These are phyloP conservation scores for Argyresthia albistria DNA, from an alignment of 2,888 invertebrate genomes.

Conservation along the genomic window DNA sequence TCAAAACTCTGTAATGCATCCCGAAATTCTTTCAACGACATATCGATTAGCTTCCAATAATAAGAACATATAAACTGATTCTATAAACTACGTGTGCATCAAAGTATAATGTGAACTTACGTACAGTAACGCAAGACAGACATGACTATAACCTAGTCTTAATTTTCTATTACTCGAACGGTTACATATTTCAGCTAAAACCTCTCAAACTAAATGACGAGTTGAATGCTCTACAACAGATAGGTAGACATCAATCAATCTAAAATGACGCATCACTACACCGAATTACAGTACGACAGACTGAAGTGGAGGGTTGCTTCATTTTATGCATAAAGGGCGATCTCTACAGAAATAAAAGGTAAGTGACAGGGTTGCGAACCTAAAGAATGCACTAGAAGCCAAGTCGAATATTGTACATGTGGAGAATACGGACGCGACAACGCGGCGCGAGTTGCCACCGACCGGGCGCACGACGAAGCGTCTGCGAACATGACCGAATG, in stretches of 20 bases:
- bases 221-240: conserved; percentile 33
- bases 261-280: neutral
- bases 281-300: too few relatives aligned
- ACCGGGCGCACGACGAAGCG: conserved; percentile 25
- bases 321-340: neutral
- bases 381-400: conserved; percentile 55
- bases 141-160: conserved; percentile 60
- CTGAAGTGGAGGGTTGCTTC: too few relatives aligned
- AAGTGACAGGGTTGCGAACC: conserved; percentile 52
- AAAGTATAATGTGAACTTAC: conserved; percentile 65
- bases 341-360: conserved; percentile 46
- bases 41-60: conserved; percentile 59
- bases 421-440: conserved; percentile 53
- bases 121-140: conserved; percentile 57
- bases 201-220: conserved; percentile 34
- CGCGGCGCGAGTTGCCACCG: conserved; percentile 23
- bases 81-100: conserved; percentile 60
- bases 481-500: conserved; percentile 3
- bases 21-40: conserved; percentile 54
- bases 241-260: conserved; percentile 28
- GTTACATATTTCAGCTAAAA: conserved; percentile 47
- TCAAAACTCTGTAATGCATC: conserved; percentile 36
- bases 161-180: conserved; percentile 53
- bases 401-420: conserved; percentile 58
- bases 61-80: conserved; percentile 45